Evolutionary conservation across 2,888 invertebrate genomes (phyloP), one percentile per base, ranked within the genome.

Genomic region (Eupithecia dodoneata): DNA sequence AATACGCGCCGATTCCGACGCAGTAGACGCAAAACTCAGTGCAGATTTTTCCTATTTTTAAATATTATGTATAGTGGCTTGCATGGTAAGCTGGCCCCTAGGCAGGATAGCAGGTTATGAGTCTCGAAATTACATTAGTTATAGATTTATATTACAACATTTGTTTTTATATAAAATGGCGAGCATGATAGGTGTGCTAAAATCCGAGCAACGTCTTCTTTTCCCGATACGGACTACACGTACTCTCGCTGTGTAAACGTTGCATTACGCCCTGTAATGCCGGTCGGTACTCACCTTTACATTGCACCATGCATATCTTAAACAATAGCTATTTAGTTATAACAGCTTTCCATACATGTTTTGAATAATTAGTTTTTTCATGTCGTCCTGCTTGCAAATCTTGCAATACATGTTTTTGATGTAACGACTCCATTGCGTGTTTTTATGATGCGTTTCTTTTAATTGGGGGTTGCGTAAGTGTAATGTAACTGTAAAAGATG

Each of bases 371-470:
- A 84, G 85, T 84, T 86, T 83, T 30, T 84, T 84, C 85, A 79
- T 83, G 85, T 87, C 85, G 82, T 83, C 83, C 85, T 83, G 83
- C 85, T 86, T 83, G 79, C 45, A 45, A 45, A 45, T 45, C 45
- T 45, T 45, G 52, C 73, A 81, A 79, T 83, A 84, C 87, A 83
- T 85, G 87, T 87, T 87, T 85, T 84, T 85, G 83, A 85, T 84
- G 86, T 86, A 87, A 86, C 85, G 81, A 83, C 82, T 83, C 86
- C 85, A 83, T 88, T 85, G 88, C 89, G 85, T 89, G 88, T 74
- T 84, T 82, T 84, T 85, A 84, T 84, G 83, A 83, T 83, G 83
- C 83, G 81, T 84, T 44, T 79, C 82, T 83, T 85, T 83, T 87
- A 87, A 89, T 89, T 88, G 84, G 79, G 72, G 73, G 76, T 89